Base-by-base conservation (phyloP, 2,113 vertebrate genomes). In the Amphilophus citrinellus region DNA sequence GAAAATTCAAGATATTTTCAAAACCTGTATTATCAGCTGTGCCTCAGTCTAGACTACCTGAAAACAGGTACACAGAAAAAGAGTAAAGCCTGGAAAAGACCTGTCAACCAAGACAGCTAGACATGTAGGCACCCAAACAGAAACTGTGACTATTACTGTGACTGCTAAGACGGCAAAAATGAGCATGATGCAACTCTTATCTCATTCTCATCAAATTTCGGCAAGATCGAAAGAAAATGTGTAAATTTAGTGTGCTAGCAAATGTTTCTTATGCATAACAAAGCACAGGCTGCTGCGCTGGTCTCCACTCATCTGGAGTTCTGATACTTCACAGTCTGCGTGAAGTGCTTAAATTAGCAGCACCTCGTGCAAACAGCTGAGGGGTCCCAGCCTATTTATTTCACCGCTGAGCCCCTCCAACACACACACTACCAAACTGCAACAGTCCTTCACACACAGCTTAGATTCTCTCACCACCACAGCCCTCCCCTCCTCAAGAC, bases 291-390 rank as follows among this genome's bases (percentile, higher is more conserved):
- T 75, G 58, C 60, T 78, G 87, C 2, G 6, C 68, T 79, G 82
- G 53, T n/a, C 87, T 88, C 61, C 60, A 58, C 79, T 87, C 77
- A 83, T 79, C 60, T 9, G 58, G 44, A 82, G 84, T 79, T 59
- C 89, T 89, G 89, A 94, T 83, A 92, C 84, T 84, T 53, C 81
- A 60, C 75, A 79, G 91, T 93, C 78, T 79, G 77, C 91, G 89
- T 79, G 86, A 88, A 60, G 81, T 6, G 88, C 95, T 89, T 84
- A 96, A 95, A 94, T 94, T 96, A 96, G 96, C 92, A 92, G 82
- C 93, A 88, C 90, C 88, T 93, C 83, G 83, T 91, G 85, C 89
- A 95, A 91, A 96, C 96, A 96, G 96, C 96, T 96, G 95, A 94
- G 92, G 92, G 88, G 90, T 91, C 82, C 88, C 91, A 53, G 87